A percentile compares a stretch with the other conserved stretches of the same genome.
These are phyloP conservation scores for Montipora foliosa DNA, from an alignment of 64 coral and sea anemone species.

Conservation along the genomic window DNA sequence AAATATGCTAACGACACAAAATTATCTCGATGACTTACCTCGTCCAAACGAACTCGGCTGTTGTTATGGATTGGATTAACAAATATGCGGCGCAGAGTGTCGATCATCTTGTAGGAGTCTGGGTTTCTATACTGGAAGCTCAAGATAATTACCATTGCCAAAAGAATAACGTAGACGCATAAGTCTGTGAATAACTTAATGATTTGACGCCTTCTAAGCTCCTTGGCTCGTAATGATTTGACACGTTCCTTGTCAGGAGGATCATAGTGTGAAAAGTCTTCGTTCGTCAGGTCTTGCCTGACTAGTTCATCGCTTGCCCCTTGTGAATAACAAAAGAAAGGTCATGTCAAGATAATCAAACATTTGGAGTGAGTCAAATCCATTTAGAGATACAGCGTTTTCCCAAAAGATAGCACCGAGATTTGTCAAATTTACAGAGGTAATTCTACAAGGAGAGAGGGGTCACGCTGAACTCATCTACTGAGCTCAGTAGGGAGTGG, in stretches of 20 bases:
- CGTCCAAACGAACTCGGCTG: neutral
- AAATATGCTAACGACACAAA: neutral
- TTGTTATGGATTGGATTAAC: constrained; percentile 21
- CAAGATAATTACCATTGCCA: constrained; percentile 58
- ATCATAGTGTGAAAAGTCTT: constrained; percentile 33
- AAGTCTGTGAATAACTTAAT: constrained; percentile 62
- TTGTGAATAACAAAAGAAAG: neutral
- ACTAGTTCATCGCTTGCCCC: constrained; percentile 23
- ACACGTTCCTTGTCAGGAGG: constrained; percentile 38
- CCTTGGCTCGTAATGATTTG: constrained; percentile 31
- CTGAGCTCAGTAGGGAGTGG: no score
- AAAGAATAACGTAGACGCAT: constrained; percentile 56
- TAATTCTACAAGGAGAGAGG: no score
- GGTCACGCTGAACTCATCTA: no score
- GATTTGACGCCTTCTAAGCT: constrained; percentile 29
- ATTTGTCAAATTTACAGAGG: no score
- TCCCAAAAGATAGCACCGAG: no score
- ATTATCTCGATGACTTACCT: neutral
- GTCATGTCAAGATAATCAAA: neutral
- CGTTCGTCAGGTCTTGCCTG: constrained; percentile 31
- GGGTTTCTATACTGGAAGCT: constrained; percentile 72
- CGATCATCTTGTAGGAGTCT: constrained; percentile 30
- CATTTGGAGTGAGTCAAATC: no score
- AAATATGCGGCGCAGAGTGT: constrained; percentile 3
- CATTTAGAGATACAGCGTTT: no score